Base-by-base conservation (phyloP, 1,140 invertebrate species). In the Drepana arcuata region DNA sequence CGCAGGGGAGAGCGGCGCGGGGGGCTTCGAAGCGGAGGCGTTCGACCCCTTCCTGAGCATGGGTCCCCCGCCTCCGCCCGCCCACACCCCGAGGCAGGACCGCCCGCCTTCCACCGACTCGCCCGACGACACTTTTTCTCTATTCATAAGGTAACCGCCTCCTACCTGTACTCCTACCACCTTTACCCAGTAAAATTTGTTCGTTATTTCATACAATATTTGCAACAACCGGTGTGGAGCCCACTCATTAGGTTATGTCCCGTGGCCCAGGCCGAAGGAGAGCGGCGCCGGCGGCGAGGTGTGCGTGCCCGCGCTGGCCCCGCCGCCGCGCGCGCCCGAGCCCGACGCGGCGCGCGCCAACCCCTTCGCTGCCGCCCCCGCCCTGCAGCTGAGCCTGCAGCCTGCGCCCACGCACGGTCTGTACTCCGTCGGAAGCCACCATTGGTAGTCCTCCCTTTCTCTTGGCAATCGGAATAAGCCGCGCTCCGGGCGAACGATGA, bases 1-100 rank as follows among this genome's bases (percentile, higher is more conserved):
- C 7, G 50, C 57, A 2, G 31, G 64, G 3, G 83, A 84, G 7
- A 72, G 60, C 1, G 80, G 78, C 9, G 48, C 73, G 1, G 82
- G 79, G 18, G 91, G 91, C 1, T 92, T 92, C 37, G 87, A 91
- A 38, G 85, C 88, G n/a, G 92, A 93, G 31, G 87, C 86, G 16
- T 94, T 94, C 63, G 95, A 97, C 66, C 87, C 92, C 1, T 96
- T 96, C 80, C 74, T 95, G 24, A 88, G 89, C 7, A 88, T 95
- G 86, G 90, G 89, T 37, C 92, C 91, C 23, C 92, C 91, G 27
- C 91, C 86, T 0, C 87, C 88, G 31, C 86, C 88, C 10, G 88
- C 88, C 13, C 84, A 84, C 34, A 86, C 84, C 11, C 86, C 84
- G 23, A 81, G 69, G 16, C 62, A 88, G 1, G 86, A 87, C n/a